Evolutionary conservation across 2,797 vertebrate species (phyloP), one percentile per base, ranked within the genome.

Genomic region (Coregonus sp.): DNA sequence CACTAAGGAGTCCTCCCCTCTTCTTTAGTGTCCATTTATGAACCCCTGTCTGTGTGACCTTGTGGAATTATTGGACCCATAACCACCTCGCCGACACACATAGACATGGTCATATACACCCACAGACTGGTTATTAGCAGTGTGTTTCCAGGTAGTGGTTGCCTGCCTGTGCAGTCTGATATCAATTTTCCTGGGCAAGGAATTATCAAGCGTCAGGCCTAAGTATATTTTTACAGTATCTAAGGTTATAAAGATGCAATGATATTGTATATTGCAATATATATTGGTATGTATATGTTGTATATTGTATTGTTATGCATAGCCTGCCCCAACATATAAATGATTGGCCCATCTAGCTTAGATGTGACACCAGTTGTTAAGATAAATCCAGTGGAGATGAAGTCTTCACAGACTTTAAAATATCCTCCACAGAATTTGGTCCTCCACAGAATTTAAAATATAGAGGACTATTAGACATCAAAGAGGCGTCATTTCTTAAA

Each of bases 301-400:
- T 59, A 82, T 85, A 75, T 80, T 65, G 65, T 73, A 81, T 75
- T 78, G 81, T 81, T 81, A 74, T 70, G 79, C 78, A 56, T 3
- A 76, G 77, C 81, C 81, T 85, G 80, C 86, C 70, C 68, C 59
- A 76, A 80, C 77, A 84, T 72, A 87, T 82, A 68, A 80, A 74
- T 80, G 80, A 87, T 90, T 87, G 81, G 77, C 85, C 70, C 51
- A 76, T 81, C 81, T 80, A 85, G 85, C 78, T 85, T 78, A 74
- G 73, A 88, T 80, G 73, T 82, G 80, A 82, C 79, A 78, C 81
- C 81, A 80, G 88, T 90, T n/a, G 54, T 88, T 90, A 83, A 88
- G 85, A 88, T 78, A 79, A 86, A 78, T 33, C 25, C 82, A 79
- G 86, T 86, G 86, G 81, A 78, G 50, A 68, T 76, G 25, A 25